Evolutionary conservation across 2,113 vertebrate species (phyloP).

Genomic region (Actenoides hombroni): DNA sequence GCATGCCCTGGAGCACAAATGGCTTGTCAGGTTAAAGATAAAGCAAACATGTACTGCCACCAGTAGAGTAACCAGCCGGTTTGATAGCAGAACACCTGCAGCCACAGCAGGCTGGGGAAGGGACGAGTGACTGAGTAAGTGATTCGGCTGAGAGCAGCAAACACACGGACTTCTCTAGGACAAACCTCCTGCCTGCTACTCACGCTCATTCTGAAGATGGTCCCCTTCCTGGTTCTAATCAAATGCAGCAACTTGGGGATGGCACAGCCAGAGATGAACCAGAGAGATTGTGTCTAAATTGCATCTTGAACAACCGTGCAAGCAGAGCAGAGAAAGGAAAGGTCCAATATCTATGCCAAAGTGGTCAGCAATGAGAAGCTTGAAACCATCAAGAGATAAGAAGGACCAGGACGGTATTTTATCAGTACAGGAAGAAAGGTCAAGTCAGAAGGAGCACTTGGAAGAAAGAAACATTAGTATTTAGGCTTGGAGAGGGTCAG

Average conservation of each 20-base stretch:
- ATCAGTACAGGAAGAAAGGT: background rate
- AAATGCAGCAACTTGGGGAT: background rate
- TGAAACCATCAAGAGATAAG: background rate
- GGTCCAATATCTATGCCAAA: background rate
- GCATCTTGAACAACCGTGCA: background rate
- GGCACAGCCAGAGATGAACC: background rate
- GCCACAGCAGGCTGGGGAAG: background rate
- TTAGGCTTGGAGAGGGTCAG: background rate
- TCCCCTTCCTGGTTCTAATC: background rate
- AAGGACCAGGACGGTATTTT: background rate
- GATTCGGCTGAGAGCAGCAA: background rate
- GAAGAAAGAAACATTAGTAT: background rate
- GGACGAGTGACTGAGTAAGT: background rate
- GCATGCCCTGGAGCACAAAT: constrained; percentile 68
- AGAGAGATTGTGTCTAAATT: background rate
- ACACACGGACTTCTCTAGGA: background rate
- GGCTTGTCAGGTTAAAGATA: constrained; percentile 71
- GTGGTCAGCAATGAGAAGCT: background rate
- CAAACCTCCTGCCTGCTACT: background rate
- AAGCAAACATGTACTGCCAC: constrained; percentile 61
- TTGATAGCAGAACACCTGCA: constrained; percentile 33
- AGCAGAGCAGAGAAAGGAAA: background rate
- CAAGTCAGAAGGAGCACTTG: background rate
- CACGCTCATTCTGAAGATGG: background rate
- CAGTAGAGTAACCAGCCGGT: constrained; percentile 39